A percentile compares a stretch with the other conserved stretches of the same genome.
These are phyloP conservation scores for Serilophus lunatus DNA, from an alignment of 2,113 vertebrate species.

Conservation along the genomic window DNA sequence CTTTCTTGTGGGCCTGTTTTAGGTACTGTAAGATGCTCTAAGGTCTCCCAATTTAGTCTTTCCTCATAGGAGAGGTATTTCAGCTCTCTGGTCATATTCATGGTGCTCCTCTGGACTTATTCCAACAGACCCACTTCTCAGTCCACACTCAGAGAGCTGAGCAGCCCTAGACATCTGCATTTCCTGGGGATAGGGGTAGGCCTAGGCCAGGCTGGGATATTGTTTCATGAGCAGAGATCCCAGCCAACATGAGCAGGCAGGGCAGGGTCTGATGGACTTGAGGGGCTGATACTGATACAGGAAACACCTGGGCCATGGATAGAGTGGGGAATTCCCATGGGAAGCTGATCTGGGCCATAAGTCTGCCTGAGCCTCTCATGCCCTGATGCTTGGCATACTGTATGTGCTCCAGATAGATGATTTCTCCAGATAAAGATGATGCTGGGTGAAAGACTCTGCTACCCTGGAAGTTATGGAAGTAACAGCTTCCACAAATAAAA, in stretches of 20 bases:
- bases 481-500: neutral
- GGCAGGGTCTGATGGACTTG: neutral
- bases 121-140: neutral
- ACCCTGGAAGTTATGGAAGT: neutral
- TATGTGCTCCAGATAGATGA: neutral
- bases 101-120: neutral
- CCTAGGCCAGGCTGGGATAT: neutral
- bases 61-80: neutral
- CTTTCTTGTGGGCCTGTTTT: neutral
- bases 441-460: neutral
- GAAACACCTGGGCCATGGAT: neutral
- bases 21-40: neutral
- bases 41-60: neutral
- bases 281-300: neutral
- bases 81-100: neutral
- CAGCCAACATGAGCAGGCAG: neutral
- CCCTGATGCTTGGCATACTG: neutral
- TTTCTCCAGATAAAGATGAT: neutral
- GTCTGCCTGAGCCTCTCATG: neutral
- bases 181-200: too few relatives aligned
- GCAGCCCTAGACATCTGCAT: neutral
- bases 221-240: too few relatives aligned
- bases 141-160: fast-evolving
- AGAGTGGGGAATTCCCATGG: neutral
- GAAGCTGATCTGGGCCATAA: neutral